Evolutionary conservation across 2,113 vertebrate genomes (phyloP).

Genomic region (Notiomystis cincta): DNA sequence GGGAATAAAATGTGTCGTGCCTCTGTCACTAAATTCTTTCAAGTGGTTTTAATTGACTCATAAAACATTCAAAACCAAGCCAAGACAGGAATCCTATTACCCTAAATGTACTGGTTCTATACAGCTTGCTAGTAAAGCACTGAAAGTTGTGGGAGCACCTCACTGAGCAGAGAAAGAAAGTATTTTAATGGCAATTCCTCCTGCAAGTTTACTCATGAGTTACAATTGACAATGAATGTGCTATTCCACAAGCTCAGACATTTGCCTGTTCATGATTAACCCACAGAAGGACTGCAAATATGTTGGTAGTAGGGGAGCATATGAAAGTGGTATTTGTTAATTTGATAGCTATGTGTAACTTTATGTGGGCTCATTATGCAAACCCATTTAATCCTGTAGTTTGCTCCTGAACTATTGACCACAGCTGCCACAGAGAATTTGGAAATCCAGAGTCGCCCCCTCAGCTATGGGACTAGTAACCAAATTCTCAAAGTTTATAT

Average conservation of each 20-base stretch:
- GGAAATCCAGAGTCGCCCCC: background rate
- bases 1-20: conserved; percentile 16
- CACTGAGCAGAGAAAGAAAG: background rate
- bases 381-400: background rate
- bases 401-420: background rate
- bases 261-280: background rate
- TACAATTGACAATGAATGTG: background rate
- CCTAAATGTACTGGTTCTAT: background rate
- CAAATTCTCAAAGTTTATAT: background rate
- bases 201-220: background rate
- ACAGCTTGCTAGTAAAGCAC: background rate
- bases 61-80: conserved; percentile 6
- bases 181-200: background rate
- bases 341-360: background rate
- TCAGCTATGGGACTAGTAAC: background rate
- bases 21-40: conserved; percentile 31
- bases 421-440: background rate
- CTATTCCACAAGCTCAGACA: background rate
- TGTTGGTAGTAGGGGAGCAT: background rate
- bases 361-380: background rate
- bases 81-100: conserved; percentile 1
- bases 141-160: background rate
- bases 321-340: background rate
- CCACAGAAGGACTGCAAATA: background rate
- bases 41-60: conserved; percentile 48